Percentiles rank a stretch among this genome's conserved stretches.
Conservation (phyloP, 2,888 invertebrate species). For the Polylopha cassiicola region DNA sequence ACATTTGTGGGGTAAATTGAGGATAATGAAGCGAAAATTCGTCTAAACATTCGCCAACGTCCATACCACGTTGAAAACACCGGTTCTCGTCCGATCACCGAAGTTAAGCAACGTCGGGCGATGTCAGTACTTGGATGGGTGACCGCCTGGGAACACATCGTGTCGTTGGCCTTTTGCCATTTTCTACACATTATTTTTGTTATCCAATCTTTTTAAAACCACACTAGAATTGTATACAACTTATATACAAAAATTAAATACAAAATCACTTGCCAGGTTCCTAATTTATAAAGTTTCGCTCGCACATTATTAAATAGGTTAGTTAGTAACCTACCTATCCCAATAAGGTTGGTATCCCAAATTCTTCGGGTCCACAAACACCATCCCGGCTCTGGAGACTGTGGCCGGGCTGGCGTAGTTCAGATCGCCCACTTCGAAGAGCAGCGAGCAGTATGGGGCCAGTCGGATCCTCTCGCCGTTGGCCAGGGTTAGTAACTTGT, state of each 20-base stretch:
- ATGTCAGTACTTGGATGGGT: slow-evolving; percentile 37
- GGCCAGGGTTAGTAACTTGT: slow-evolving; percentile 90
- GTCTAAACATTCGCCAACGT: neutral
- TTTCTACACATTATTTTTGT: slow-evolving; percentile 20
- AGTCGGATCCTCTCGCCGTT: slow-evolving; percentile 93
- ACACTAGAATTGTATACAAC: no score
- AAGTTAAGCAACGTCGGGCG: slow-evolving; percentile 37
- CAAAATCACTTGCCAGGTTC: no score
- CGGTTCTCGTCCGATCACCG: slow-evolving; percentile 35
- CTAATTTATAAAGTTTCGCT: no score
- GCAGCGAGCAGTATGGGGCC: slow-evolving; percentile 86
- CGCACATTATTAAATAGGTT: neutral
- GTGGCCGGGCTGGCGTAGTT: slow-evolving; percentile 95
- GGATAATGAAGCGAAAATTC: no score
- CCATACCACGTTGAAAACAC: no score
- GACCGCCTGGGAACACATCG: slow-evolving; percentile 37
- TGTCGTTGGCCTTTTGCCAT: slow-evolving; percentile 30
- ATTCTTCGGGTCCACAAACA: slow-evolving; percentile 95
- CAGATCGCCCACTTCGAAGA: slow-evolving; percentile 94
- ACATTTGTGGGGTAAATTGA: no score
- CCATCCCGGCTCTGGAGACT: slow-evolving; percentile 95
- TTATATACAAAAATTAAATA: no score
- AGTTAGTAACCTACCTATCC: slow-evolving; percentile 70
- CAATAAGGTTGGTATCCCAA: slow-evolving; percentile 91
- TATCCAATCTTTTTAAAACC: neutral